Percentiles rank a stretch among this genome's conserved stretches.
Evolutionary conservation across 2,888 invertebrate genomes (phyloP).

Genomic region (Cephus spinipes): DNA sequence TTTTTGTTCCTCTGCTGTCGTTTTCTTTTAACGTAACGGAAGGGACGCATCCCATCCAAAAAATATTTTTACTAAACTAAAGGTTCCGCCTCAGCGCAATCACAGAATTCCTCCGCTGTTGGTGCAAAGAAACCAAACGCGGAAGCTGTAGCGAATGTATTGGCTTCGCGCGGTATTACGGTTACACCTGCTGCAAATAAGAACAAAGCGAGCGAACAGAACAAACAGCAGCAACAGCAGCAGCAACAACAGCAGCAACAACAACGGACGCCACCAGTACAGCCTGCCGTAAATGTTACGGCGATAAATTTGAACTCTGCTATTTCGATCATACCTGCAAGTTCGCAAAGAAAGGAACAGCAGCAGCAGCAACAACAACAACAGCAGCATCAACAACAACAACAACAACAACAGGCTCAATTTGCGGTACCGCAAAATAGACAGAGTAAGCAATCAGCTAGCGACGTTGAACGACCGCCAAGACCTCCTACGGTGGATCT

Average conservation of each 20-base stretch:
- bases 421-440: constrained; percentile 66
- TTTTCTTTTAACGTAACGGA: constrained; percentile 14
- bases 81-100: constrained; percentile 63
- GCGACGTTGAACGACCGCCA: constrained; percentile 66
- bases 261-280: constrained; percentile 61
- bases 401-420: constrained; percentile 52
- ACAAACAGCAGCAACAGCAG: constrained; percentile 55
- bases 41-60: constrained; percentile 13
- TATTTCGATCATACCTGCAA: constrained; percentile 73
- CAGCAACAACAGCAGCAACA: constrained; percentile 61
- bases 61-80: constrained; percentile 51
- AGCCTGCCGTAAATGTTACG: constrained; percentile 53
- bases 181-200: constrained; percentile 77
- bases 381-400: constrained; percentile 20
- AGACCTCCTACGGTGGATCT: constrained; percentile 68
- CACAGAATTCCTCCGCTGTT: constrained; percentile 49
- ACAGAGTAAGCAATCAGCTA: constrained; percentile 50
- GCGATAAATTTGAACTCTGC: constrained; percentile 73
- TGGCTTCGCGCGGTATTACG: constrained; percentile 83
- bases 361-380: constrained; percentile 50
- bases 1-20: constrained; percentile 19
- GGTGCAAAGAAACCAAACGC: constrained; percentile 75
- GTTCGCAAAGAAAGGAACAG: constrained; percentile 60
- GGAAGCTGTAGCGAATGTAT: constrained; percentile 80
- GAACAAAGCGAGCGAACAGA: constrained; percentile 48